phyloP scores from a whole-genome alignment of 2,797 vertebrate genomes.

The Clamator glandarius region DNA sequence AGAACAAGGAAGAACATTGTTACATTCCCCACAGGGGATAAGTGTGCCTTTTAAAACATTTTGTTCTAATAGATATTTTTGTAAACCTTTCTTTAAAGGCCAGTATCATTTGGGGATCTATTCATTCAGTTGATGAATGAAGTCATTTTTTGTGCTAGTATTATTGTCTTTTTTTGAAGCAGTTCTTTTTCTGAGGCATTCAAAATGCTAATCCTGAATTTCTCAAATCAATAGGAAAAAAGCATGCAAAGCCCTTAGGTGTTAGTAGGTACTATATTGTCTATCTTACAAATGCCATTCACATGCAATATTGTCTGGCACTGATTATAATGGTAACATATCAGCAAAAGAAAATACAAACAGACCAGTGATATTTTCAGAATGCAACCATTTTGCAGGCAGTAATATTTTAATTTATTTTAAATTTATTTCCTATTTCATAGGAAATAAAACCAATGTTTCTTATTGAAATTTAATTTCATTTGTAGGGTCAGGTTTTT shows the following conservation, averaged over 20 bases:
- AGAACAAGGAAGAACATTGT: neutral
- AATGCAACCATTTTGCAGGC: neutral
- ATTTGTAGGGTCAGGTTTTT: neutral
- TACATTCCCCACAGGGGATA: neutral
- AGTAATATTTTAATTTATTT: neutral
- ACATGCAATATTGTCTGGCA: neutral
- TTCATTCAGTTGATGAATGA: neutral
- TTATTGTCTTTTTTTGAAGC: neutral
- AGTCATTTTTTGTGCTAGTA: neutral
- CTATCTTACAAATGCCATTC: neutral
- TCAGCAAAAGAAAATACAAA: neutral
- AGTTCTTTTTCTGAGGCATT: neutral
- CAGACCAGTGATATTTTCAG: neutral
- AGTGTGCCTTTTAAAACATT: neutral
- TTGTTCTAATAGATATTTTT: neutral
- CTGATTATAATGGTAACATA: neutral
- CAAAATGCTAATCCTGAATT: neutral
- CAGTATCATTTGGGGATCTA: neutral
- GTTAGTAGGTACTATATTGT: neutral
- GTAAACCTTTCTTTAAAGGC: neutral
- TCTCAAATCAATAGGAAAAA: neutral
- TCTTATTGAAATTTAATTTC: neutral
- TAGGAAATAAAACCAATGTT: neutral
- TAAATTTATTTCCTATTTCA: neutral
- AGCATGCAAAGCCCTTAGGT: neutral